Base-by-base conservation (phyloP, 2,113 vertebrate species). In the Chloroceryle aenea region DNA sequence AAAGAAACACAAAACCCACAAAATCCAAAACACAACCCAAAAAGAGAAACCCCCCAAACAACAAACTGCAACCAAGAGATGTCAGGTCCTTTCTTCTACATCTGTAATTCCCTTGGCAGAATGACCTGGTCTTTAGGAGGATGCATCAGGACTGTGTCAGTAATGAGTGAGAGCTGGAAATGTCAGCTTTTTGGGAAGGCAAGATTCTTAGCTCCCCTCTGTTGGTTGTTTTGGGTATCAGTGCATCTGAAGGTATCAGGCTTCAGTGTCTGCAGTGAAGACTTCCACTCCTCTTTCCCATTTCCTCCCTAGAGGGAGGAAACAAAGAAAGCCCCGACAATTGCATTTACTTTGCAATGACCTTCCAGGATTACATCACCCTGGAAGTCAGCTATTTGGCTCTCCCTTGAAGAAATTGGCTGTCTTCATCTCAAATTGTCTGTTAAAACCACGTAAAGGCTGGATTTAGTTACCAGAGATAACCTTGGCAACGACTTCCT, bases 371-470 rank as follows among this genome's bases (percentile, higher is more conserved):
- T 87, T 90, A 59, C 76, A 21, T 90, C 79, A 77, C 72, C 32
- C 56, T 85, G 55, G 45, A 83, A 94, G 75, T 69, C 43, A 85
- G 29, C 30, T 86, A 29, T 63, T 95, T 87, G 83, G 13, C 56
- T 63, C 30, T 93, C 29, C 27, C 48, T 80, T 52, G 82, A 75
- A 94, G 64, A 88, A 86, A 55, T 25, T 68, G 27, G 62, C 78
- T 66, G 67, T 93, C 90, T 95, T 87, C 76, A 40, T 82, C 89
- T 92, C 89, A 89, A 95, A 89, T 81, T 93, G 34, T 78, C 80
- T 78, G 72, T 93, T 93, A 88, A 95, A 93, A 94, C 71, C 88
- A 81, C 38, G 36, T 77, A 66, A 95, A 95, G 50, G 34, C 43
- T 90, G 64, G 79, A 52, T 93, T 83, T 74, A 67, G 59, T 94